Percentiles rank a stretch among this genome's conserved stretches.
phyloP scores from a whole-genome alignment of 2,113 vertebrate genomes.

The Circaetus cinerascens region DNA sequence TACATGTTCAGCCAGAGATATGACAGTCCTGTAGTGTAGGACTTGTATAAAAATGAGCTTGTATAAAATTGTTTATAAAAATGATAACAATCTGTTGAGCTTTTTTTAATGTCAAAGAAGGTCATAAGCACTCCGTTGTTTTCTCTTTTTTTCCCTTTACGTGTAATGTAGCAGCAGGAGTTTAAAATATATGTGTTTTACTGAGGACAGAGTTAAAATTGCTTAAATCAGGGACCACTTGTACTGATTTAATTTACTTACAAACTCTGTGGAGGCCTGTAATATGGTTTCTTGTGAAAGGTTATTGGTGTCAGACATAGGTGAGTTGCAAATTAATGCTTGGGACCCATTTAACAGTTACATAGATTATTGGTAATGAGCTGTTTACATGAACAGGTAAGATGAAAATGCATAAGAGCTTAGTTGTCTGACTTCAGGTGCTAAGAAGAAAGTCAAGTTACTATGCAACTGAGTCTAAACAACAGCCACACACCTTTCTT shows the following conservation, averaged over 20 bases:
- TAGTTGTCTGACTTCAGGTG: background rate
- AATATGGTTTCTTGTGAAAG: background rate
- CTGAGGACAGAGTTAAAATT: background rate
- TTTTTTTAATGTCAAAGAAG: background rate
- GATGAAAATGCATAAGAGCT: background rate
- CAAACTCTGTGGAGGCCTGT: background rate
- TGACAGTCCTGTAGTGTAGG: background rate
- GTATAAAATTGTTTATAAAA: background rate
- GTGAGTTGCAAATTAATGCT: background rate
- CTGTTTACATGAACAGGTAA: background rate
- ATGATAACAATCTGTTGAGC: background rate
- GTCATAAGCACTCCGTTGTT: background rate
- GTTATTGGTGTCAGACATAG: background rate
- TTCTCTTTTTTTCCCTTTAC: background rate
- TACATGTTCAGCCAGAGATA: background rate
- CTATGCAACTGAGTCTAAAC: background rate
- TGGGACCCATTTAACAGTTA: background rate
- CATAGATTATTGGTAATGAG: background rate
- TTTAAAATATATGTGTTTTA: background rate
- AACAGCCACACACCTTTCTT: background rate
- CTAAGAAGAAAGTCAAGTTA: background rate
- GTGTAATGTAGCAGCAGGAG: background rate
- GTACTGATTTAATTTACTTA: background rate
- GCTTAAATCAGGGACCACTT: background rate
- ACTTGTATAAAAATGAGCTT: background rate